A percentile compares a stretch with the other conserved stretches of the same genome.
Conservation (phyloP, 2,113 vertebrate species). For the Scomber colias region DNA sequence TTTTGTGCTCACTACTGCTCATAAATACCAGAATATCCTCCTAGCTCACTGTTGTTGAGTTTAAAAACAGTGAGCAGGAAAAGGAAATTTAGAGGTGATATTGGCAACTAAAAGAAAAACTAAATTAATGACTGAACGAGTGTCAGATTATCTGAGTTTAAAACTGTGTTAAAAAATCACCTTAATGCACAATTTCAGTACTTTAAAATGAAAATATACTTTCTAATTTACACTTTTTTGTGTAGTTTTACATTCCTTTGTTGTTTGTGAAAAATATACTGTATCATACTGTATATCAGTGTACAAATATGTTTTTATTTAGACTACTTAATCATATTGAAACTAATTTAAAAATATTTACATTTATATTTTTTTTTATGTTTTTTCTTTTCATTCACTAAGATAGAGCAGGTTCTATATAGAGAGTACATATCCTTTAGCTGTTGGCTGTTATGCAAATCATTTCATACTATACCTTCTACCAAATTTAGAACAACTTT, state of each 20-base stretch:
- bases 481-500: constrained; percentile 24
- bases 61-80: constrained; percentile 21
- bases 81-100: constrained; percentile 12
- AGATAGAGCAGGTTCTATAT: constrained; percentile 25
- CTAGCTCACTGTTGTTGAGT: constrained; percentile 2
- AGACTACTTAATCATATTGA: constrained; percentile 27
- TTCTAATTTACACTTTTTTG: constrained; percentile 5
- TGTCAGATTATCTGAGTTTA: constrained; percentile 24
- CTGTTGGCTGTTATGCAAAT: constrained; percentile 35
- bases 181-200: background rate
- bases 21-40: constrained; percentile 26
- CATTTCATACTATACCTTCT: constrained; percentile 21
- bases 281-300: constrained; percentile 1
- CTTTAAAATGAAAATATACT: constrained; percentile 36
- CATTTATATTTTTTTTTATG: too few relatives aligned
- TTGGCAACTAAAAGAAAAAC: constrained; percentile 8
- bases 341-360: constrained; percentile 23
- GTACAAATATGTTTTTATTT: constrained; percentile 6
- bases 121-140: constrained; percentile 28
- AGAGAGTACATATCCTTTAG: constrained; percentile 7
- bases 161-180: background rate
- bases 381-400: constrained; percentile 26
- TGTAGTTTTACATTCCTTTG: background rate
- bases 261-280: background rate
- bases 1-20: constrained; percentile 3